Evolutionary conservation across 2,888 invertebrate genomes (phyloP), one percentile per base, ranked within the genome.

Genomic region (Euphydryas editha): DNA sequence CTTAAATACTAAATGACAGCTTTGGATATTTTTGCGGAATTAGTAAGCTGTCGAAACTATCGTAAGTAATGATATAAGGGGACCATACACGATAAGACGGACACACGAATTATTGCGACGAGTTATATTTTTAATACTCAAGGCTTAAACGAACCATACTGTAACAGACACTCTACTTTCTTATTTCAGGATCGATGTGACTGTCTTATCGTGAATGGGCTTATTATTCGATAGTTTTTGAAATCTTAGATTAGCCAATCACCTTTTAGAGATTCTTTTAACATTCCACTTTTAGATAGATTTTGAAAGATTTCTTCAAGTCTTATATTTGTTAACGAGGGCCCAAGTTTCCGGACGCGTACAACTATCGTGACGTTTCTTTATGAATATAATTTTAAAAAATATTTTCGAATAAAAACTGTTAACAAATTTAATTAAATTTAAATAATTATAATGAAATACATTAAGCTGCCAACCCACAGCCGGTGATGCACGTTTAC

Each of bases 241-340:
- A 49, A 51, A 46, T 37, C 20, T 59, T 65, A 72, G 68, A 62
- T 47, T 60, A 46, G 46, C 57, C 68, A 54, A n/a, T 65, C 68
- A 67, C 62, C 67, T 75, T 77, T 64, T 78, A 80, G 83, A 85
- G 82, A 84, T 86, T 85, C 73, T 66, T 76, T 76, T 63, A 78
- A 81, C 81, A 81, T 81, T 81, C 81, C 81, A 81, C 70, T 75
- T 76, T 68, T 59, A 68, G 70, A 68, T 65, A 69, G 61, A 61
- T 65, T 61, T 59, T 59, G 56, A 54, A 59, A 51, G 44, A 64
- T 30, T 59, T 63, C 24, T 39, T 57, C 36, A 56, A 42, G 17
- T 46, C 21, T 46, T 20, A 17, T 39, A 62, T 46, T 46, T 18
- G 17, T 46, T 47, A 54, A 62, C 20, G 44, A 46, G 62, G 59